Evolutionary conservation across 2,113 vertebrate genomes (phyloP), one percentile per base, ranked within the genome.

Genomic region (Tiliqua scincoides): DNA sequence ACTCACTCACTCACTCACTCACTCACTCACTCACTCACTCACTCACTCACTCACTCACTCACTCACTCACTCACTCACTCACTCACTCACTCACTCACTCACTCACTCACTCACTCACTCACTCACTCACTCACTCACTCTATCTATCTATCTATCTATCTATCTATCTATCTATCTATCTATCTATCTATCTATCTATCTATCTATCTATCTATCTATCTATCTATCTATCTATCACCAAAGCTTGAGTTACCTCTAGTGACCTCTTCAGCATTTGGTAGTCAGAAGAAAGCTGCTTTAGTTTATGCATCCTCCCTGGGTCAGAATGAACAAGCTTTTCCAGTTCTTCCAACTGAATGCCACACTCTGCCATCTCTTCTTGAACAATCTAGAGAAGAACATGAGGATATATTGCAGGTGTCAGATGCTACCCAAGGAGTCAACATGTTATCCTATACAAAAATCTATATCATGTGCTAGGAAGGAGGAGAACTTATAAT

Each of bases 301-400:
- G 95, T 94, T 95, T 96, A 80, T 93, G 94, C 71, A 90, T 96
- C 93, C 97, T 96, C n/a, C 79, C 91, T 7, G 94, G 89, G 88
- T 96, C 97, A 67, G 94, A 96, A 10, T 96, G 97, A 61, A 97
- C 89, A 61, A 98, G 95, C 17, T 96, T 97, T 89, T 96, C 96
- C 80, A 96, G 63, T 0, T 96, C 96, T 21, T 95, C 95, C 80
- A 98, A 91, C 74, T 98, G 96, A 67, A 94, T 85, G 20, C 93
- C 91, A 79, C 97, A 95, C 84, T 98, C 97, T 89, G 97, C 93
- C 84, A 97, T 91, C 27, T 98, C 98, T 91, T 97, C 98, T 85
- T 96, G 97, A 70, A 99, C 96, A 79, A 94, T 96, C 98, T 99
- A 94, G 6, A 80, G 85, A 57, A 8, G n/a, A 82, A 93, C 83